Conservation (phyloP, 1,140 invertebrate genomes). For the Neelides sp. region DNA sequence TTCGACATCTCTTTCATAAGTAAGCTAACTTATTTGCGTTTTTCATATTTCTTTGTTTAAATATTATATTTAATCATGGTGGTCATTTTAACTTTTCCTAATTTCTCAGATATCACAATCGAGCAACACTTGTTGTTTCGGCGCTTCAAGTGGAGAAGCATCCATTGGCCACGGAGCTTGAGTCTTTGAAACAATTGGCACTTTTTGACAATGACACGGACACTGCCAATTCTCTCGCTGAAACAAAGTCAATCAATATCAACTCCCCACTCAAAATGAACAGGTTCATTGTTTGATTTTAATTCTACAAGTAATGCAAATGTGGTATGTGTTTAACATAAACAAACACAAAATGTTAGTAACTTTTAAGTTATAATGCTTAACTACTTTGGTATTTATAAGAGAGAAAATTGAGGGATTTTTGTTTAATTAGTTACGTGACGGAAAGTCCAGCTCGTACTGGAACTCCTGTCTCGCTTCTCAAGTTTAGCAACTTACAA, state of each 20-base stretch:
- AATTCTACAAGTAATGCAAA: no score
- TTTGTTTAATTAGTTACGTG: slow-evolving; percentile 1
- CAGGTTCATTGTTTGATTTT: no score
- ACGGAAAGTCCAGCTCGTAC: slow-evolving; percentile 29
- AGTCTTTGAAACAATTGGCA: not conserved
- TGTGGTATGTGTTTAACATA: no score
- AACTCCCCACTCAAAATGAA: slow-evolving; percentile 28
- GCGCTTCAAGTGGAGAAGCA: slow-evolving; percentile 84
- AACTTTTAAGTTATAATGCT: no score
- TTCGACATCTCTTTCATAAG: slow-evolving; percentile 73
- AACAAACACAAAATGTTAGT: no score
- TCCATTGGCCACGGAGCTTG: slow-evolving; percentile 56
- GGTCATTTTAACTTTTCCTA: slow-evolving; percentile 2
- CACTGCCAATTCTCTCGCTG: slow-evolving; percentile 18
- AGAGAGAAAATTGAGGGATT: no score
- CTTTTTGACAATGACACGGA: slow-evolving; percentile 29
- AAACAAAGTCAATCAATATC: slow-evolving; percentile 24
- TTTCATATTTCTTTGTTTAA: slow-evolving; percentile 2
- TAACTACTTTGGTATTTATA: no score
- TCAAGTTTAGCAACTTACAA: slow-evolving; percentile 28
- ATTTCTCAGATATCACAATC: slow-evolving; percentile 66
- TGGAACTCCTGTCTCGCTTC: slow-evolving; percentile 27
- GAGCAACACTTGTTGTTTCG: slow-evolving; percentile 81
- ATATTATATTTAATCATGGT: not conserved
- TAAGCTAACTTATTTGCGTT: slow-evolving; percentile 41